Base-by-base conservation (phyloP, 2,888 invertebrate genomes). In the Hypena proboscidalis region DNA sequence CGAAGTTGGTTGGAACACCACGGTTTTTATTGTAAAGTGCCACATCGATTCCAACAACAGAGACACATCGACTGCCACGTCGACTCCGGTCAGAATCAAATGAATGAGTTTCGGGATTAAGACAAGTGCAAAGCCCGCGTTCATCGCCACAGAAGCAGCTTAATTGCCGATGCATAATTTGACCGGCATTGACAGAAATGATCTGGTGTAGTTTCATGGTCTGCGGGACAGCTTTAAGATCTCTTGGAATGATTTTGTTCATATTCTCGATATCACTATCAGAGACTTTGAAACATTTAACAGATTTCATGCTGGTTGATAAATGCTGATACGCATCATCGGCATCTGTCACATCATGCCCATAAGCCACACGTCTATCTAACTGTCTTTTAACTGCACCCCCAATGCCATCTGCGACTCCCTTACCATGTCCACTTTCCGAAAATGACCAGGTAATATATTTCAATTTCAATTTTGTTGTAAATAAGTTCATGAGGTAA, bases 341-440 rank as follows among this genome's bases (percentile, higher is more conserved):
- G 5, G 58, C 58, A 38, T 60, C 31, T 10, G 52, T 31, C 11
- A 60, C 41, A 33, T 63, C 52, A 10, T 9, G 13, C 2, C 59
- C 64, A n/a, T 58, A 38, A 33, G 58, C 27, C 5, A 60, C 54
- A 11, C 29, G 22, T 13, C n/a, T 10, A 40, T 67, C 59, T 3
- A 67, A 39, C n/a, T 29, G 46, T 13, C 58, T 22, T 39, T 65
- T 64, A 3, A 58, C 26, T 8, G 55, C 54, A 1, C 48, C 58
- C 5, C 58, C 63, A 7, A 61, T 34, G 4, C 61, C 66, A 47
- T 63, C 66, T 8, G 63, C 58, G 4, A 58, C 56, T 3, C 58
- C 57, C 40, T 63, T 62, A n/a, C 63, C 59, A 13, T 63, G 53
- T 1, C 53, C 33, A n/a, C 58, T 36, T 43, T 61, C 61, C 11